Base-by-base conservation (phyloP, 2,888 invertebrate species). In the Coenonympha glycerion region DNA sequence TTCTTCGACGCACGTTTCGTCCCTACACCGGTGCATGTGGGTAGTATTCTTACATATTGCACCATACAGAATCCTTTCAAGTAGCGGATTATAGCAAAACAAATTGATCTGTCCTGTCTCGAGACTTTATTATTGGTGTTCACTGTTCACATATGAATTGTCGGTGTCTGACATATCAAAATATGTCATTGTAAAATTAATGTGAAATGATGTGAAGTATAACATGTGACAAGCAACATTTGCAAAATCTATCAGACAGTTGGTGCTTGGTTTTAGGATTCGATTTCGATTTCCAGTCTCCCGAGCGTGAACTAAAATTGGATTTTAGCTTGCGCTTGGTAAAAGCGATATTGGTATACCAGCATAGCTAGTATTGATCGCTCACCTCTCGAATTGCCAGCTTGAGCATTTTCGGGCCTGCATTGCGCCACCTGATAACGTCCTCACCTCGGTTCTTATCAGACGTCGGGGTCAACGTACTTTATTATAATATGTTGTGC, bases 351-450 rank as follows among this genome's bases (percentile, higher is more conserved):
- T 18, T 45, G 36, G 42, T 26, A 46, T 52, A 48, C 49, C 22
- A 55, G 40, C 36, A 47, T 30, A 40, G 49, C 52, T 48, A 56
- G 61, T 75, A 76, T 79, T 66, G 78, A 77, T 80, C 74, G 62
- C 60, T 59, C 66, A 68, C 68, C 71, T 69, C 64, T 56, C 55
- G 48, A 58, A 60, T 58, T 59, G 58, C 47, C 57, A 59, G 55
- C 64, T 65, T 64, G 65, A 65, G 58, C 55, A 60, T 76, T 79
- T 80, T 77, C 62, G 73, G 78, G 66, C 64, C 79, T 80, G 80
- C 79, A 80, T 77, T 81, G 80, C 81, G 79, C 72, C 79, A 77
- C 70, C 71, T 77, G 82, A 82, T 83, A 81, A 74, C 70, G 66
- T 64, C 63, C 69, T 69, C 67, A 66, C 68, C 66, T 66, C 67